Evolutionary conservation across 1,140 invertebrate genomes (phyloP), one percentile per base, ranked within the genome.

Genomic region (Drosophila nigrodunni): DNA sequence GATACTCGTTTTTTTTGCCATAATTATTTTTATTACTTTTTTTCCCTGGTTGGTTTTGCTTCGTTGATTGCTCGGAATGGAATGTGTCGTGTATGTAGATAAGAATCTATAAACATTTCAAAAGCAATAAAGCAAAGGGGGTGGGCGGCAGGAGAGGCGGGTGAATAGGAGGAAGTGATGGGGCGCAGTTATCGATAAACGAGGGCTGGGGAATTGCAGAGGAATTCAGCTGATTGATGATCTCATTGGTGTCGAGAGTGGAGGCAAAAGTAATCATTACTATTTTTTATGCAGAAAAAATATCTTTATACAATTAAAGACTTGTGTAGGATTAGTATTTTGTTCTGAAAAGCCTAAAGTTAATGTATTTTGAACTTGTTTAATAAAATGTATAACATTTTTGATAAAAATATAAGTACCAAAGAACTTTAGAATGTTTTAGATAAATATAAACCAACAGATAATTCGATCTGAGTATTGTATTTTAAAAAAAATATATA

Each of bases 11-110:
- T 54, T 64, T 64, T 73, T 73, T 57, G 41, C n/a, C 41, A 41
- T 55, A 44, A 21, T 30, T 50, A 41, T 60, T 47, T 46, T 71
- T 60, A 60, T 77, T 78, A 66, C 72, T 60, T 61, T 43, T 64
- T 50, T 57, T n/a, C 52, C 52, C 62, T 67, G 39, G 35, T 62
- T 54, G 35, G 50, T 15, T 57, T 37, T 74, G 58, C 67, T 69
- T 62, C 59, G 75, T 58, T 76, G 85, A 81, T 74, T 79, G 68
- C 71, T 61, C 70, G 85, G 86, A 85, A 89, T 89, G 66, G 86
- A 85, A 89, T 89, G 66, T 70, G 57, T 75, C 58, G 49, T 70
- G 13, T 62, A 18, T 75, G 65, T 69, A 47, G 60, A 74, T 74
- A 74, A 70, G 15, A 30, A 74, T 74, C 71, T 54, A 57, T 47